phyloP scores from a whole-genome alignment of 2,797 vertebrate species.

The Gallinago solitaria region DNA sequence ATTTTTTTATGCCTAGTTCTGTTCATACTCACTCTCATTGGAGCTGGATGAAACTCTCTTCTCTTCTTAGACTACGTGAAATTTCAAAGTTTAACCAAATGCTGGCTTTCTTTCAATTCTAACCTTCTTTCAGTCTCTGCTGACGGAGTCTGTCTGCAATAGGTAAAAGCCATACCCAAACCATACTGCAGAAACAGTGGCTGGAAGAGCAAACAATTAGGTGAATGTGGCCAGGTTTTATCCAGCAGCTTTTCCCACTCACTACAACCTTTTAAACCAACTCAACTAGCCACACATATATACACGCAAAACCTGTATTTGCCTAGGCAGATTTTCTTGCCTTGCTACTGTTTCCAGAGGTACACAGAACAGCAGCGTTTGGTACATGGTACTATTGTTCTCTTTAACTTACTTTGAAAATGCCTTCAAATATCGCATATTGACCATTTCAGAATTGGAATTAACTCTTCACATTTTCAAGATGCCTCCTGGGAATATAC shows the following conservation, averaged over 20 bases:
- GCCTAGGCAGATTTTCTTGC: background rate
- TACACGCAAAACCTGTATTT: background rate
- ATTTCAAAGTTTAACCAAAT: background rate
- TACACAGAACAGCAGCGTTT: background rate
- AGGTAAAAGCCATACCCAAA: background rate
- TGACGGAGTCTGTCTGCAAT: background rate
- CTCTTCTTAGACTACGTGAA: background rate
- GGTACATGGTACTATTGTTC: background rate
- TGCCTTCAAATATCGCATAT: background rate
- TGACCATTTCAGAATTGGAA: background rate
- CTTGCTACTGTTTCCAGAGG: background rate
- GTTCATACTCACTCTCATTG: background rate
- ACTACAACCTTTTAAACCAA: background rate
- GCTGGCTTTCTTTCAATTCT: background rate
- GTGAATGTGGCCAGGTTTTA: background rate
- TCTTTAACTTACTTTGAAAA: background rate
- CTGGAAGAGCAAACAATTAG: background rate
- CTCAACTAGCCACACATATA: background rate
- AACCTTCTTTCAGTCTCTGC: background rate
- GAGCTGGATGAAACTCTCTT: background rate
- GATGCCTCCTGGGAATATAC: background rate
- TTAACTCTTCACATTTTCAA: background rate
- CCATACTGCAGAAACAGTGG: background rate
- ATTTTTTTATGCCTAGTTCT: background rate
- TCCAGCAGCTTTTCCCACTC: background rate